Evolutionary conservation across 2,113 vertebrate species (phyloP).

Genomic region (Symphodus melops): DNA sequence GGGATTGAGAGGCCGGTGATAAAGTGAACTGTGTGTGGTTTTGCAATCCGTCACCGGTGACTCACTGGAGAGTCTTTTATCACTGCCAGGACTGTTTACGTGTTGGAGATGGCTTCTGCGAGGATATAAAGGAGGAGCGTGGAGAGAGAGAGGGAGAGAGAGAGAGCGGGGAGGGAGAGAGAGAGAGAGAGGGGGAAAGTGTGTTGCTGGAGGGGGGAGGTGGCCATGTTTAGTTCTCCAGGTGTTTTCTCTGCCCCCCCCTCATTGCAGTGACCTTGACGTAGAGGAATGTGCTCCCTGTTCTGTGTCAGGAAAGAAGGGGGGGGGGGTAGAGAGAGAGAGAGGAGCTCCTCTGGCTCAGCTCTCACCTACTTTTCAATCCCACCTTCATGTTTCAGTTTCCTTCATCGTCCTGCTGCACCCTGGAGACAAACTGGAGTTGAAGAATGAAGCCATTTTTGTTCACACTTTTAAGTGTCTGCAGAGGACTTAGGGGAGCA

Average conservation of each 20-base stretch:
- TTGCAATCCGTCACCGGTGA: conserved; percentile 62
- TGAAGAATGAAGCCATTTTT: conserved; percentile 8
- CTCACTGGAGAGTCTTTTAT: conserved; percentile 65
- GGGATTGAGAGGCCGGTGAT: conserved; percentile 51
- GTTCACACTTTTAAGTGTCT: conserved; percentile 6
- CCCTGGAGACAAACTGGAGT: background rate
- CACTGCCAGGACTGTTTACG: conserved; percentile 41
- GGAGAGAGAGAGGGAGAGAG: background rate
- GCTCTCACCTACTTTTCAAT: conserved; percentile 46
- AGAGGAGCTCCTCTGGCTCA: conserved; percentile 37
- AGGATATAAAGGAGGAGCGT: background rate
- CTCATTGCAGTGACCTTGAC: conserved; percentile 77
- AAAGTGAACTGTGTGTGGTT: conserved; percentile 63
- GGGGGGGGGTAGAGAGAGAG: conserved; percentile 19
- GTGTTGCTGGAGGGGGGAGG: conserved; percentile 25
- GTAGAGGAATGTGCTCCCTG: conserved; percentile 79
- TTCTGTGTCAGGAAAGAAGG: conserved; percentile 59
- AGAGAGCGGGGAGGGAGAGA: background rate
- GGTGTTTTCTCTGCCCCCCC: conserved; percentile 71
- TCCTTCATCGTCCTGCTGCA: background rate
- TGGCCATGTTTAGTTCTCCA: conserved; percentile 71
- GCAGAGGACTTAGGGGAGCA: conserved; percentile 15
- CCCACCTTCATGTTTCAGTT: conserved; percentile 28
- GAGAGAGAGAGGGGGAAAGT: conserved; percentile 3
- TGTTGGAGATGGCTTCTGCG: conserved; percentile 43